Base-by-base conservation (phyloP, 2,797 vertebrate genomes). In the Amazonetta brasiliensis region DNA sequence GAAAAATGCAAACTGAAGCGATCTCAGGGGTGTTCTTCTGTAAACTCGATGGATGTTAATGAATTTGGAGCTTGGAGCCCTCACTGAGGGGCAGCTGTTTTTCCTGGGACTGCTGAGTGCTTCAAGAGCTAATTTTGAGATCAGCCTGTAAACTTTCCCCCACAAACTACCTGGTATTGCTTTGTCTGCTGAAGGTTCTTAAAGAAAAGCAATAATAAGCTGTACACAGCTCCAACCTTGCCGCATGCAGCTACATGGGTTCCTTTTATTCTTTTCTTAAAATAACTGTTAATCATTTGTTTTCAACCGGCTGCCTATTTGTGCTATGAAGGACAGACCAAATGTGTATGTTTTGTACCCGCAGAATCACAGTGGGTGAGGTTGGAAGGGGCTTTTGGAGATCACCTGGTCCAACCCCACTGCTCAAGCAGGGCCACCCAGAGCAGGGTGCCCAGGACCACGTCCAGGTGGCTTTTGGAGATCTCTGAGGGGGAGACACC, bases 201-300 rank as follows among this genome's bases (percentile, higher is more conserved):
- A 22, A 64, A 71, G 31, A 54, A 30, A 5, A 73, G 3, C 59
- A n/a, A 3, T 52, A 50, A 19, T 0, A 35, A 44, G 21, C 54
- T 10, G 2, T 18, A 7, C 2, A 0, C 12, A 19, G 30, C 31
- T 66, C 3, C 1, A 44, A 62, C 62, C 20, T 52, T 28, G 21
- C 21, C 28, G 6, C n/a, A 15, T 37, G 22, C 55, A 37, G 31
- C 41, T 21, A 18, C 15, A 13, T 1, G 25, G 7, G 22, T 73
- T n/a, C 60, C 39, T 44, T 44, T 26, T 23, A 4, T 55, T 58
- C 23, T 3, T 11, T 50, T 54, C 37, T 12, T 20, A 35, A 56
- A 33, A 19, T 26, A 25, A 60, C 55, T 73, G 41, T 30, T 30
- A 41, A 54, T 12, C 9, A 1, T 3, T 6, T 0, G 0, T 50